These are phyloP conservation scores for Trachymyrmex cornetzi DNA, from an alignment of 1,140 invertebrate species.

Conservation along the genomic window DNA sequence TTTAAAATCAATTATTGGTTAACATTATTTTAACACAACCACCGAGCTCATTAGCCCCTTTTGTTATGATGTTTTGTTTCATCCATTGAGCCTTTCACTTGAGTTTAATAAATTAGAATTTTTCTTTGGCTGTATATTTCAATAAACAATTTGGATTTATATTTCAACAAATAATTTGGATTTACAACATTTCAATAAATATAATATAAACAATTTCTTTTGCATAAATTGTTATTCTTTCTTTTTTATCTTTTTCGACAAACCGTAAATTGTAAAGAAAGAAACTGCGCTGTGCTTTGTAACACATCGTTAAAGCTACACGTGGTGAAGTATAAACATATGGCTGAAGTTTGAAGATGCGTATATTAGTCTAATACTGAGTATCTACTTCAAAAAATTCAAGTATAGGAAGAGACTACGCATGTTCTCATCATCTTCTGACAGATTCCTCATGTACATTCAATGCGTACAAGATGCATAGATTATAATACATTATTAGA, in stretches of 20 bases:
- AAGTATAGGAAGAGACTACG: slow-evolving; percentile 29
- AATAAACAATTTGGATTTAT: background rate
- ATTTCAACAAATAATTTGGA: background rate
- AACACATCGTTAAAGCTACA: slow-evolving; percentile 20
- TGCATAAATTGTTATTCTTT: background rate
- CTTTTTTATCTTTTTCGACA: background rate
- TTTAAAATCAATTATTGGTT: no score
- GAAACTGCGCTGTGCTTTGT: background rate
- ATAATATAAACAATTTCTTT: slow-evolving; percentile 14
- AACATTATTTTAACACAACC: no score
- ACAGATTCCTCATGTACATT: slow-evolving; percentile 28
- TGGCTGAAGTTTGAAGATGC: slow-evolving; percentile 4
- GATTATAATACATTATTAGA: slow-evolving; percentile 29
- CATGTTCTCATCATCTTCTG: slow-evolving; percentile 41
- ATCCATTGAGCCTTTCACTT: no score
- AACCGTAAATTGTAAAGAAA: slow-evolving; percentile 3
- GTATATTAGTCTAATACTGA: slow-evolving; percentile 48
- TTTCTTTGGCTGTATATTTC: background rate
- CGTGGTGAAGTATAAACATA: slow-evolving; percentile 25
- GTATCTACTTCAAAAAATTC: slow-evolving; percentile 30
- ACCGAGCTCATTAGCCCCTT: no score
- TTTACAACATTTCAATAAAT: slow-evolving; percentile 15
- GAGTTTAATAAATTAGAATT: background rate
- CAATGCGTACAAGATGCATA: slow-evolving; percentile 15
- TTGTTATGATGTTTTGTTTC: no score